Evolutionary conservation across 1,140 invertebrate species (phyloP).

Genomic region (Achatina immaculata): DNA sequence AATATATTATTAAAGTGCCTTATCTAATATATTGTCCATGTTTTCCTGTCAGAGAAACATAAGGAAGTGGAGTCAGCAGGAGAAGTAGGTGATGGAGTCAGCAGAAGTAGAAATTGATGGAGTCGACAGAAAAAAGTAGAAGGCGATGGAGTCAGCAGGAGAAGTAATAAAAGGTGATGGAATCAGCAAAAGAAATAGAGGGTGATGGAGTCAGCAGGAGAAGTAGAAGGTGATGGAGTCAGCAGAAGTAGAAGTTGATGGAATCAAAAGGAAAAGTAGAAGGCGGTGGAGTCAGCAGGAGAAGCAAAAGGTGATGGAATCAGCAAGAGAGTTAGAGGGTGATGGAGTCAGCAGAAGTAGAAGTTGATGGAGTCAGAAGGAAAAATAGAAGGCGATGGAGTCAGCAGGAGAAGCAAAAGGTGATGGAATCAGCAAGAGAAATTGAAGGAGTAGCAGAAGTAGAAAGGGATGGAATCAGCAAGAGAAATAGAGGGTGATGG

Average conservation of each 20-base stretch:
- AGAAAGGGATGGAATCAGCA: background rate
- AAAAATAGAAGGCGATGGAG: background rate
- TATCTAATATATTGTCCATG: background rate
- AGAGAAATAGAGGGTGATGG: conserved; percentile 22
- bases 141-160: background rate
- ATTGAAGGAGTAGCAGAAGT: background rate
- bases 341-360: too few species aligned
- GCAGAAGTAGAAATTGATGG: background rate
- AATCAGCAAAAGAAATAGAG: conserved; percentile 6
- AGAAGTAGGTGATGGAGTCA: too few species aligned
- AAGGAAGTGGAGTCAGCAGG: background rate
- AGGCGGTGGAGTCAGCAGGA: background rate
- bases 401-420: background rate
- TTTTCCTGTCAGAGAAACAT: background rate
- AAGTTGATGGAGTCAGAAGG: background rate
- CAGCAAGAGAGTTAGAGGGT: background rate
- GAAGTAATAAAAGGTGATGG: conserved; percentile 7
- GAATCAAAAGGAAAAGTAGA: background rate
- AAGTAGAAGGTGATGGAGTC: background rate
- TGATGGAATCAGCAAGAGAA: background rate
- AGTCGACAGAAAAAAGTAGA: conserved; percentile 7
- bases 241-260: too few species aligned
- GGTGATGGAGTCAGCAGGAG: conserved; percentile 11
- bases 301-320: background rate
- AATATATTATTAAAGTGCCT: too few species aligned